Conservation (phyloP, 2,888 invertebrate species). For the Chaitophorus viminalis region DNA sequence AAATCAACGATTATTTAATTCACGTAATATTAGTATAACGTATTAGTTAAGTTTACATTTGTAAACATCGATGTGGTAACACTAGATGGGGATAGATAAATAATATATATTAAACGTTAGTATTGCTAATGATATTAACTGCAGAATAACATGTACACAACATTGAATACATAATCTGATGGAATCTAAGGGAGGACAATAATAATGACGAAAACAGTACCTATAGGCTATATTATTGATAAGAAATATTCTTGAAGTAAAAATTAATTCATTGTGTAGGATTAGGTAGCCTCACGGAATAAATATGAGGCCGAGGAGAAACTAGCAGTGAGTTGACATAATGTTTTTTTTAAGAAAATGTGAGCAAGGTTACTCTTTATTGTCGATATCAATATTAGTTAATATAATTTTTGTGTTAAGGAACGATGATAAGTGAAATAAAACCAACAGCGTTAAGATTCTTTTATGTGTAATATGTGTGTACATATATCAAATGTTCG, state of each 20-base stretch:
- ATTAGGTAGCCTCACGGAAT: neutral
- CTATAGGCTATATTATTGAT: neutral
- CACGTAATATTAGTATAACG: too few species aligned
- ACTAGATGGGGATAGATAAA: neutral
- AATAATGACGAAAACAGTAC: neutral
- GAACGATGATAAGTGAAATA: neutral
- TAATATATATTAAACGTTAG: neutral
- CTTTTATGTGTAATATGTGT: neutral
- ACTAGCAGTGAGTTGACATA: neutral
- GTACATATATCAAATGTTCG: neutral
- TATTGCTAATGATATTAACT: neutral
- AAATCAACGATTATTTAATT: too few species aligned
- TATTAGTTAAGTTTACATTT: too few species aligned
- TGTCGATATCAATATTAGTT: neutral
- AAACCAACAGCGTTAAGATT: neutral
- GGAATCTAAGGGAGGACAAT: neutral
- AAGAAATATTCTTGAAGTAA: neutral
- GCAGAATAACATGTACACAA: too few species aligned
- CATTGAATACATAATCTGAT: too few species aligned
- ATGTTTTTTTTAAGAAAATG: neutral
- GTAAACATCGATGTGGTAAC: too few species aligned
- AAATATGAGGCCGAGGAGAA: slow-evolving; percentile 17
- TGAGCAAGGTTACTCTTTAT: neutral
- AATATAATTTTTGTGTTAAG: neutral
- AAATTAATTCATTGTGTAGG: neutral